Evolutionary conservation across 2,888 invertebrate species (phyloP), one percentile per base, ranked within the genome.

Genomic region (Agrochola lota): DNA sequence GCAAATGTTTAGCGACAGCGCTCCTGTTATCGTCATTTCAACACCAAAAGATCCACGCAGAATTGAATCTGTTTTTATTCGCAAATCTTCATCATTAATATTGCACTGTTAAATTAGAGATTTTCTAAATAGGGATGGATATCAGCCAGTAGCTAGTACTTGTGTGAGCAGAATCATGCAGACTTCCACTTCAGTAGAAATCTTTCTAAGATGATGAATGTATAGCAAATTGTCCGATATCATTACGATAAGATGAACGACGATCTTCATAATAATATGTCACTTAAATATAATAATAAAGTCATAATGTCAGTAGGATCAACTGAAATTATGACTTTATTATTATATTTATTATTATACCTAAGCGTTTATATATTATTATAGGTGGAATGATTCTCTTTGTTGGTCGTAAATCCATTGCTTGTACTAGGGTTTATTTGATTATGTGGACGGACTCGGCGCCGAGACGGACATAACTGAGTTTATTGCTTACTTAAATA

Each of bases 401-500:
- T 89, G 91, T 88, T 81, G 89, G 88, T 91, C 92, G 93, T 94
- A 93, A 93, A 94, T 94, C 92, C 87, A 92, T 92, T 91, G 91
- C 88, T 88, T 92, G 91, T 92, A 85, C 87, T 91, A 89, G 88
- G 90, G 88, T 92, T 94, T 94, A 94, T 94, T 94, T 94, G 93
- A 94, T 94, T 94, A 94, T 90, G 90, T 87, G 90, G 89, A 85
- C 89, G 88, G 90, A 84, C 88, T 81, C 91, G 91, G 91, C 92
- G 92, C 92, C 91, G 90, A 91, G 76, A 89, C 85, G 88, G 91
- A 92, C 89, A 92, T 94, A 92, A 94, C 92, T 82, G 81, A 85
- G 89, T 94, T 94, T 94, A 94, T 93, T 90, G 91, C 93, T 92
- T 91, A 92, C 92, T 93, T 89, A 91, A 92, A 92, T 93, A 91